Conservation (phyloP, 2,888 invertebrate species). For the Auanema freiburgensis region DNA sequence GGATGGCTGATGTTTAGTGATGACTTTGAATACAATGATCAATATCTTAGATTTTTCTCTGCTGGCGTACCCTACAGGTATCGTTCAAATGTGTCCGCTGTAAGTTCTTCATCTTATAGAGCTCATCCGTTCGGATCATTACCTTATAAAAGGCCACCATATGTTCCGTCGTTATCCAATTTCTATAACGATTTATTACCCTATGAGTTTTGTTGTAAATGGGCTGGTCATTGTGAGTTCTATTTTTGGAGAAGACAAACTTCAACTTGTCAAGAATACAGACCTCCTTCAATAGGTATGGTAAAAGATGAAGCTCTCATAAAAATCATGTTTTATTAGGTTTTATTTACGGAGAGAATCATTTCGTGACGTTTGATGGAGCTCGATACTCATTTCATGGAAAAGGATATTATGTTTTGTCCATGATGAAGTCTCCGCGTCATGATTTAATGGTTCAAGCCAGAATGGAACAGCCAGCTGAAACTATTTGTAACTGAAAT, state of each 20-base stretch:
- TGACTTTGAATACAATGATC: slow-evolving; percentile 75
- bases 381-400: slow-evolving; percentile 88
- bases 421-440: slow-evolving; percentile 16
- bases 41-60: slow-evolving; percentile 72
- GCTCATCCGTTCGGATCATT: slow-evolving; percentile 46
- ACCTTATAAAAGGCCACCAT: slow-evolving; percentile 39
- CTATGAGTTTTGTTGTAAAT: slow-evolving; percentile 2
- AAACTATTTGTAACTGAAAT: slow-evolving; percentile 24
- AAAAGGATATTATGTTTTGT: slow-evolving; percentile 83
- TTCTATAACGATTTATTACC: slow-evolving; percentile 93
- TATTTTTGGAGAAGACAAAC: slow-evolving; percentile 85
- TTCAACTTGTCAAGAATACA: slow-evolving; percentile 90
- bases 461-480: slow-evolving; percentile 39
- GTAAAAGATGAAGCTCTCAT: background rate
- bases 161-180: slow-evolving; percentile 83
- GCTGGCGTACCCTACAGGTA: slow-evolving; percentile 83
- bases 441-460: slow-evolving; percentile 35
- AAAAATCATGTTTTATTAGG: slow-evolving; percentile 68
- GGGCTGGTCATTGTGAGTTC: slow-evolving; percentile 85
- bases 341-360: slow-evolving; percentile 91
- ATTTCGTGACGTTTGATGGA: slow-evolving; percentile 86
- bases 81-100: too few species aligned
- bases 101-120: slow-evolving; percentile 12
- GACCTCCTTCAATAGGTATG: slow-evolving; percentile 78
- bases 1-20: slow-evolving; percentile 86